Evolutionary conservation across 2,888 invertebrate species (phyloP), one percentile per base, ranked within the genome.

Genomic region (Nezara viridula): DNA sequence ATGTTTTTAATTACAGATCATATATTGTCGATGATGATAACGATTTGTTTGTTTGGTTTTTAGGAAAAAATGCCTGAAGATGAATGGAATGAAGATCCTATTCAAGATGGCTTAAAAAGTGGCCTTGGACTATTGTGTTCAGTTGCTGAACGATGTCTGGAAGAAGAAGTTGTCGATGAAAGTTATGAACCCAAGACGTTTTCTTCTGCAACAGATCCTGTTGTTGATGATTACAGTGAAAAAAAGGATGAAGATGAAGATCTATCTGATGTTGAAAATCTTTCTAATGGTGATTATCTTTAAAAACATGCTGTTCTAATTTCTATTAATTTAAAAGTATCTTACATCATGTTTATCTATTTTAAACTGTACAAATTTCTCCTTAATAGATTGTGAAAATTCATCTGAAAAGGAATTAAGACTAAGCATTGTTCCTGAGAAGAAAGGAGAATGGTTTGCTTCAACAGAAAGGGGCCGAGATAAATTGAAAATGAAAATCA

Each of bases 121-220:
- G 93, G 93, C 0, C 93, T 98, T 27, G 96, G 96, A 89, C 92
- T 98, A 52, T 93, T 98, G 47, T 97, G 97, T 92, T 97, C 97
- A 16, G 93, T 97, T 90, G 98, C 97, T 0, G 97, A 97, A 37
- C 66, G 89, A 14, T 86, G 86, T 49, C 55, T 85, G 12, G 66
- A 66, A 66, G 85, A 89, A 52, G 89, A 89, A 44, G 89, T 86
- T n/a, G 89, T 52, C 6, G 86, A 89, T 32, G 85, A 89, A 32
- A 47, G 27, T 40, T 44, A 14, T 21, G 44, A 40, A 49, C 6
- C 32, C 5, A 66, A 32, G 32, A 27, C 40, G 0, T 47, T 47
- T 24, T 24, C 81, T 47, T 47, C 81, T 81, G 21, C n/a, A 44
- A n/a, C n/a, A 44, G 44, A 81, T 81, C 5, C 44, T 44, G 24